Base-by-base conservation (phyloP, 2,113 vertebrate species). In the Dryoscopus gambensis region DNA sequence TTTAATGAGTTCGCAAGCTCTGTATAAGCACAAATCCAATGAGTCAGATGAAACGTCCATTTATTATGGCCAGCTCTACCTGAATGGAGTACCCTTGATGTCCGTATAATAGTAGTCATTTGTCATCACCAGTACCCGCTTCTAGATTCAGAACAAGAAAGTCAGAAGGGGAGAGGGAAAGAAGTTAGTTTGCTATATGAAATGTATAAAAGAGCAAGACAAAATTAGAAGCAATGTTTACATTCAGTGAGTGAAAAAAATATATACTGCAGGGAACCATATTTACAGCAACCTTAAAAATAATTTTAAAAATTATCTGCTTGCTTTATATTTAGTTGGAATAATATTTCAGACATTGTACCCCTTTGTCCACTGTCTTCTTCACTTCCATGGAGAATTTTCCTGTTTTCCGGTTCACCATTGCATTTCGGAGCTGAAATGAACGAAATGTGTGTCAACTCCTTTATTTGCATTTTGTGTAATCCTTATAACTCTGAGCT, bases 71-170 rank as follows among this genome's bases (percentile, higher is more conserved):
- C 84, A 2, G 97, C 97, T 97, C 97, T 98, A 99, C 99, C 99
- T 99, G 98, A 99, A 99, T 40, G 99, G 99, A 85, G 99, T 99
- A 65, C 99, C 99, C 97, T 99, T 99, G 97, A 99, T 99, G 98
- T 99, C 99, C 94, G 99, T 99, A 89, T 99, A 99, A 98, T 99
- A 99, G 98, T 99, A 99, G 97, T 99, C 99, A 97, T 99, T 99
- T 97, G 99, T 99, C 98, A 99, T 98, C 97, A 99, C 98, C 98
- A 99, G 98, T 17, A 99, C 99, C 78, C 99, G 99, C 97, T 99
- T 99, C 99, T 99, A 98, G 97, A 98, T 98, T 86, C 94, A 97
- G 95, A 97, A 98, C 97, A 82, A 96, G 88, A 94, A 95, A 96
- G 96, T 79, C 84, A 92, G 84, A 97, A 97, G 89, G 83, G 52